A percentile compares a stretch with the other conserved stretches of the same genome.
These are phyloP conservation scores for Orchesellides sinensis DNA, from an alignment of 2,888 invertebrate genomes.

Conservation along the genomic window DNA sequence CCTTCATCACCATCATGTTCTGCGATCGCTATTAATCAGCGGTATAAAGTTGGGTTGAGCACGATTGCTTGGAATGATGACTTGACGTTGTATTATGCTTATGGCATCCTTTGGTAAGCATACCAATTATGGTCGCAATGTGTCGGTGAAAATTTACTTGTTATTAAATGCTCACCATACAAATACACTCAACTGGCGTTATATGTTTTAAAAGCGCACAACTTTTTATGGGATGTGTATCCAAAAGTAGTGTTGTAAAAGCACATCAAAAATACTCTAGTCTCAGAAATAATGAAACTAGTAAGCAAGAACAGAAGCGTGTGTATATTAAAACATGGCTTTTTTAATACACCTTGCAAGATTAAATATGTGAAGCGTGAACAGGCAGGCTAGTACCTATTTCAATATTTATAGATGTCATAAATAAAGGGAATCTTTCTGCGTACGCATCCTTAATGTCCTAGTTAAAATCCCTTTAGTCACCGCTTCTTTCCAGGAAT, in stretches of 20 bases:
- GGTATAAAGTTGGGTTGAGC: constrained; percentile 26
- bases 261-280: no score
- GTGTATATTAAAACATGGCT: no score
- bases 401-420: constrained; percentile 32
- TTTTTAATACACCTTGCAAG: no score
- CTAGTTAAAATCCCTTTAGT: constrained; percentile 26
- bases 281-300: no score
- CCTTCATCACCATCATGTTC: constrained; percentile 42
- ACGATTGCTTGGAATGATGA: constrained; percentile 5
- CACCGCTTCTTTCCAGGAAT: constrained; percentile 11
- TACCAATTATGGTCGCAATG: neutral
- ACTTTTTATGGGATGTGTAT: no score
- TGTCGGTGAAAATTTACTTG: no score
- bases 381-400: no score
- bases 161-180: no score
- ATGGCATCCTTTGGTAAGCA: neutral
- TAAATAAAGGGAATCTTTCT: constrained; percentile 4
- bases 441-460: neutral
- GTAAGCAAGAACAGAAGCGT: no score
- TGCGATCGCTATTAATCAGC: constrained; percentile 42
- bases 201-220: no score
- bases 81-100: neutral
- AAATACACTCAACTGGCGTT: no score
- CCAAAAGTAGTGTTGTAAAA: no score
- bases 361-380: neutral